These are phyloP conservation scores for Drosophila mayri DNA, from an alignment of 1,140 invertebrate species.

Conservation along the genomic window DNA sequence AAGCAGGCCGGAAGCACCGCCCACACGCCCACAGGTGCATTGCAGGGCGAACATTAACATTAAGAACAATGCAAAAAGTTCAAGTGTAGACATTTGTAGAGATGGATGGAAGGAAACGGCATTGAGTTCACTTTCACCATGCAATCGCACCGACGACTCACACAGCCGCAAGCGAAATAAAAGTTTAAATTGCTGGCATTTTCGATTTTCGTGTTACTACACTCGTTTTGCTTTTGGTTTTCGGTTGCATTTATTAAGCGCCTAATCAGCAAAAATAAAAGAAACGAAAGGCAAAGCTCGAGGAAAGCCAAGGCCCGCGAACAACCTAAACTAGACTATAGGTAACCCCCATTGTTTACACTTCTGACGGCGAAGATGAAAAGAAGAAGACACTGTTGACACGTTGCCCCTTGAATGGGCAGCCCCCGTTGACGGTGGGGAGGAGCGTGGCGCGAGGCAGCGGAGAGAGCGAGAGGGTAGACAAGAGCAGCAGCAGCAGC, in stretches of 20 bases:
- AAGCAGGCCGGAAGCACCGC: constrained; percentile 18
- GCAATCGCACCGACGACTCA: constrained; percentile 43
- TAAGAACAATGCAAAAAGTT: constrained; percentile 30
- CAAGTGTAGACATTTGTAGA: constrained; percentile 19
- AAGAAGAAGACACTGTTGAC: constrained; percentile 60
- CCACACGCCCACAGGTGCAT: constrained; percentile 24
- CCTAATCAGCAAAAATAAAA: constrained; percentile 50
- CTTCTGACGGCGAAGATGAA: constrained; percentile 49
- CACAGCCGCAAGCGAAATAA: constrained; percentile 41
- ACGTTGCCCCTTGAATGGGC: constrained; percentile 73
- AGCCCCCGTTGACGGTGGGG: constrained; percentile 43
- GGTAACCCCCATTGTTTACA: constrained; percentile 68
- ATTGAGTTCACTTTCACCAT: constrained; percentile 74
- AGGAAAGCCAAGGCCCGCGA: constrained; percentile 15
- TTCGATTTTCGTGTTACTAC: constrained; percentile 61
- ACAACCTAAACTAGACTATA: constrained; percentile 58
- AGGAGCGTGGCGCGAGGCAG: constrained; percentile 2
- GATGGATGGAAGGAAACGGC: constrained; percentile 28
- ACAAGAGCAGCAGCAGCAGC: constrained; percentile 31
- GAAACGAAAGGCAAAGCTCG: constrained; percentile 12
- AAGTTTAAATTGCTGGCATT: constrained; percentile 69
- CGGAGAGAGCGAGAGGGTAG: constrained; percentile 4
- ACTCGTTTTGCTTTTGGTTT: constrained; percentile 24
- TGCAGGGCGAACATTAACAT: constrained; percentile 1
- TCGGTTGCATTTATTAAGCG: constrained; percentile 59